phyloP scores from a whole-genome alignment of 64 coral and sea anemone species.

The Actinia tenebrosa region DNA sequence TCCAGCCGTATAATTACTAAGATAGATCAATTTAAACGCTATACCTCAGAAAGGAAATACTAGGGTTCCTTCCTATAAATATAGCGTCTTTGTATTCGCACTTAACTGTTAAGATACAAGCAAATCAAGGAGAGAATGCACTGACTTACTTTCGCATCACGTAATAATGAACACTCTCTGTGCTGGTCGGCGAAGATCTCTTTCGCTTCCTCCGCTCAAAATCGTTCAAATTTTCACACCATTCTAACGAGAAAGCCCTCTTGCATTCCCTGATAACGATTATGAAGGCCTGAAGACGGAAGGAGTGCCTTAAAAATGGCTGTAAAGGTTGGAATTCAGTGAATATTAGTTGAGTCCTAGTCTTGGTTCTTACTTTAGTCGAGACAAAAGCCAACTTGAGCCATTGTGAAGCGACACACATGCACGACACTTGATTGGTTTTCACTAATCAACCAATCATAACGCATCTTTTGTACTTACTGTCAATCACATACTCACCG shows the following conservation, averaged over 20 bases:
- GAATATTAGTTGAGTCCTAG: conserved; percentile 15
- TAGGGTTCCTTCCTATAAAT: background rate
- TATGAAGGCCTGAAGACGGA: background rate
- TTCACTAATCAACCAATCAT: conserved; percentile 56
- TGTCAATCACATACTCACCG: conserved; percentile 60
- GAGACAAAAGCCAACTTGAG: conserved; percentile 72
- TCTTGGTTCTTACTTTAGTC: conserved; percentile 26
- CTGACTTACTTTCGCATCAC: conserved; percentile 35
- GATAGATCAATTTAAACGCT: conserved; percentile 6
- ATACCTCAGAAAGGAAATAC: background rate
- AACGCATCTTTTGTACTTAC: conserved; percentile 37
- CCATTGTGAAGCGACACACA: conserved; percentile 77
- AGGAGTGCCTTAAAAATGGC: background rate
- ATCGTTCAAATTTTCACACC: conserved; percentile 4
- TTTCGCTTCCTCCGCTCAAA: background rate
- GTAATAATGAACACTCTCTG: conserved; percentile 26
- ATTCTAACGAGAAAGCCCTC: conserved; percentile 21
- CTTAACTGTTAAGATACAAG: conserved; percentile 32
- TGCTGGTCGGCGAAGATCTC: conserved; percentile 16
- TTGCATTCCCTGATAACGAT: conserved; percentile 1
- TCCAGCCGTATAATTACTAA: background rate
- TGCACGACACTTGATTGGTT: conserved; percentile 74
- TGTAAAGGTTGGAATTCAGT: conserved; percentile 20
- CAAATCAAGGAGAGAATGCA: conserved; percentile 24
- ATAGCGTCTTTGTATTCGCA: conserved; percentile 13